These are phyloP conservation scores for Choreutis nemorana DNA, from an alignment of 2,888 invertebrate species.

Conservation along the genomic window DNA sequence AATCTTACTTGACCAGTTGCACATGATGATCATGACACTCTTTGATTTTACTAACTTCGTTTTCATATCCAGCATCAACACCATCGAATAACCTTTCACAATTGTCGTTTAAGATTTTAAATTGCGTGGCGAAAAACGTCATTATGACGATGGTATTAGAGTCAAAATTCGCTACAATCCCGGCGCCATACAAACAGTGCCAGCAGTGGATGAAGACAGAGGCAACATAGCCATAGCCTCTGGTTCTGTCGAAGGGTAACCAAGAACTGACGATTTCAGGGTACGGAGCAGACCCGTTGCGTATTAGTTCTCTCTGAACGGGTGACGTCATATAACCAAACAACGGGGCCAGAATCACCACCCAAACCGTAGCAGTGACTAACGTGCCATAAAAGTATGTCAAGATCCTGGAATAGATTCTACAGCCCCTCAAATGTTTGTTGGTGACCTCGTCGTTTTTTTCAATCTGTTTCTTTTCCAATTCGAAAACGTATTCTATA, in stretches of 20 bases:
- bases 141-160: constrained; percentile 43
- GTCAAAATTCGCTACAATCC: constrained; percentile 45
- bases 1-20: constrained; percentile 31
- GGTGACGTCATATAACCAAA: constrained; percentile 23
- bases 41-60: constrained; percentile 21
- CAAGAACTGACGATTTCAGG: constrained; percentile 52
- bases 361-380: constrained; percentile 32
- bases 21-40: constrained; percentile 36
- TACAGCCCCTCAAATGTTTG: constrained; percentile 26
- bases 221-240: constrained; percentile 33
- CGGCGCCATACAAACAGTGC: constrained; percentile 43
- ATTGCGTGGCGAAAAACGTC: constrained; percentile 46
- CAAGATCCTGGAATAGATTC: constrained; percentile 33
- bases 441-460: constrained; percentile 19
- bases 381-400: constrained; percentile 40
- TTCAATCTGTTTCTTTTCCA: constrained; percentile 27
- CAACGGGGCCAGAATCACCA: constrained; percentile 36
- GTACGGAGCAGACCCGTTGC: constrained; percentile 26
- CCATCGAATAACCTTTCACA: constrained; percentile 36
- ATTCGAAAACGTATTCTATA: constrained; percentile 26
- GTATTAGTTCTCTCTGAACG: constrained; percentile 17
- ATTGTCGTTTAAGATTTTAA: constrained; percentile 31
- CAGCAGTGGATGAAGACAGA: constrained; percentile 25
- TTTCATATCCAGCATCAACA: constrained; percentile 19
- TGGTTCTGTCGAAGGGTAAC: constrained; percentile 37